Base-by-base conservation (phyloP, 2,113 vertebrate genomes). In the Cygnus atratus region DNA sequence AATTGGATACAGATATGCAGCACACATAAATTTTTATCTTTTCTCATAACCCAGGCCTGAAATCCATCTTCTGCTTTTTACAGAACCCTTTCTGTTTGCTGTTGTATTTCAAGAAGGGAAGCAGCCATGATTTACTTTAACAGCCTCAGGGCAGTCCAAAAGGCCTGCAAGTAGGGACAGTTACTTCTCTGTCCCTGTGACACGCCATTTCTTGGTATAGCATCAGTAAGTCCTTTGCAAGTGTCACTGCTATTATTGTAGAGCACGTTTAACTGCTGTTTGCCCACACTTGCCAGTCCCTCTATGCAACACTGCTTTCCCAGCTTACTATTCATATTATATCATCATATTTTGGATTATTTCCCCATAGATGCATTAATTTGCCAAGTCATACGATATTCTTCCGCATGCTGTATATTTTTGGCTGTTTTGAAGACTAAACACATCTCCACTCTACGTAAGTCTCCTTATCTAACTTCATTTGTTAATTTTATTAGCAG, bases 401-500 rank as follows among this genome's bases (percentile, higher is more conserved):
- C 57, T 78, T 74, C 68, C 48, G 11, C 19, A 25, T 11, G 58
- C 31, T 70, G 54, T 28, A 65, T 25, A n/a, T 78, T 88, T 72
- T 57, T 75, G n/a, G 11, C 39, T 86, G 39, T 84, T 88, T 72
- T 35, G 72, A 88, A 88, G 57, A 71, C 43, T 21, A 79, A 86
- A 84, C 44, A 35, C 52, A 78, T 75, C 28, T 76, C 39, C 18
- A 12, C 28, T 84, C 46, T 58, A 61, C 24, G 22, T 68, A 88
- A 61, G 68, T 78, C 57, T 88, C 90, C 57, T 59, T 44, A 76
- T 82, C 28, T 87, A 70, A 86, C 89, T 92, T 87, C 17, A 88
- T 46, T 83, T 82, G 66, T 88, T 93, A 91, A 92, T 91, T 91
- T 87, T 88, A 88, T 65, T 89, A 88, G 46, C 43, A 81, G 57